Evolutionary conservation across 2,113 vertebrate species (phyloP).

Genomic region (Brienomyrus longianalis): DNA sequence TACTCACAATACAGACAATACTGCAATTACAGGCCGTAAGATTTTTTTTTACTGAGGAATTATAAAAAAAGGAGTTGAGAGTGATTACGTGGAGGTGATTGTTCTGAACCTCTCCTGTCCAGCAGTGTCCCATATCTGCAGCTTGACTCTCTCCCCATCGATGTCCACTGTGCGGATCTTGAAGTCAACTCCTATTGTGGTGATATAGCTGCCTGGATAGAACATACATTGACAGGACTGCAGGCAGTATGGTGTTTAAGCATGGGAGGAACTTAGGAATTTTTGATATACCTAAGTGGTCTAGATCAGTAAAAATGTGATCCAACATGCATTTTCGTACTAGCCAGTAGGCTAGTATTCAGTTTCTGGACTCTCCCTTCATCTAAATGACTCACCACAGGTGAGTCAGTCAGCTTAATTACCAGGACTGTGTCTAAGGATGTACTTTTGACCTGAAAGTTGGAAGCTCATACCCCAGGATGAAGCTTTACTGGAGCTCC

Average conservation of each 20-base stretch:
- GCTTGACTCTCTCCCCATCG: conserved; percentile 67
- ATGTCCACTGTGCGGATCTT: conserved; percentile 73
- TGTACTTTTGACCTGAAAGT: not conserved
- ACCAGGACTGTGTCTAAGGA: not conserved
- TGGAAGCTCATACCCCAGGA: not conserved
- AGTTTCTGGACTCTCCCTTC: not conserved
- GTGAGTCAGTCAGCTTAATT: not conserved
- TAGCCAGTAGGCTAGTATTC: not conserved
- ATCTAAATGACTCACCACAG: not conserved
- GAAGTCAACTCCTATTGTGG: conserved; percentile 75
- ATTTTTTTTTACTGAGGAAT: not conserved
- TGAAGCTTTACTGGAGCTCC: not conserved
- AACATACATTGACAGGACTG: not conserved
- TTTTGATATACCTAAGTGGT: not conserved
- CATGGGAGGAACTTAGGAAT: not conserved
- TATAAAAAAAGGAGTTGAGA: not conserved
- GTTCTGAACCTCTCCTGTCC: conserved; percentile 73
- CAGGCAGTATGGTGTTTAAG: not conserved
- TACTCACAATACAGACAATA: not conserved
- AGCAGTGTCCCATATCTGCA: conserved; percentile 78
- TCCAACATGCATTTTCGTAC: not conserved
- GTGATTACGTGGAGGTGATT: conserved; percentile 69
- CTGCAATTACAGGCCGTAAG: not conserved
- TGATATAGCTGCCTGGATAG: conserved; percentile 70
- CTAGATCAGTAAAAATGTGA: not conserved